Evolutionary conservation across 2,888 invertebrate genomes (phyloP).

Genomic region (Drosophila mimetica): DNA sequence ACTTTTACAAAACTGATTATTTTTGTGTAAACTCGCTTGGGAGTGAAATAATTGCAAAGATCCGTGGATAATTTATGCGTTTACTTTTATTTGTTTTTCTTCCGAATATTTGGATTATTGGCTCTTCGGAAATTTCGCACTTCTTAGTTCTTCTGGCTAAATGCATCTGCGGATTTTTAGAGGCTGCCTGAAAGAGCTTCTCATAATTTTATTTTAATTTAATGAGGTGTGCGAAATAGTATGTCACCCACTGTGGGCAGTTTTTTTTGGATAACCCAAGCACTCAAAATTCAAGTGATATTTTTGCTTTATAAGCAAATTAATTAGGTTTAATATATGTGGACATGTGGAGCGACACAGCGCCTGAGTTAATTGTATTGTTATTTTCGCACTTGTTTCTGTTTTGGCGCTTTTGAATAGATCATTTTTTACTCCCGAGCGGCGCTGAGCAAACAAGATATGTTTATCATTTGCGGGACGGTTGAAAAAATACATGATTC

Average conservation of each 20-base stretch:
- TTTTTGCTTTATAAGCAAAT: slow-evolving; percentile 22
- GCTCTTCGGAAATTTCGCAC: slow-evolving; percentile 1
- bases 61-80: neutral
- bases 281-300: neutral
- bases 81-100: slow-evolving; percentile 8
- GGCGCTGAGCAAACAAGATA: slow-evolving; percentile 13
- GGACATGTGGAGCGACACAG: slow-evolving; percentile 9
- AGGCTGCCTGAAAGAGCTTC: neutral
- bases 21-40: neutral
- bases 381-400: slow-evolving; percentile 20
- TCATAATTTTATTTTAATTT: neutral
- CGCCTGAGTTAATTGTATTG: slow-evolving; percentile 16
- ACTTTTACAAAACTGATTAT: neutral
- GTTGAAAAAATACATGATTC: slow-evolving; percentile 7
- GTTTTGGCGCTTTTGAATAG: slow-evolving; percentile 5
- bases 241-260: neutral
- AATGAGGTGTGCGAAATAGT: neutral
- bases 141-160: neutral
- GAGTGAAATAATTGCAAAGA: neutral
- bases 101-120: neutral
- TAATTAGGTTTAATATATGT: slow-evolving; percentile 31
- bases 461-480: slow-evolving; percentile 10
- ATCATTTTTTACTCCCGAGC: slow-evolving; percentile 4
- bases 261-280: slow-evolving; percentile 2
- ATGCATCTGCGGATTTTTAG: neutral